Base-by-base conservation (phyloP, 2,888 invertebrate species). In the Ichneumon xanthorius region DNA sequence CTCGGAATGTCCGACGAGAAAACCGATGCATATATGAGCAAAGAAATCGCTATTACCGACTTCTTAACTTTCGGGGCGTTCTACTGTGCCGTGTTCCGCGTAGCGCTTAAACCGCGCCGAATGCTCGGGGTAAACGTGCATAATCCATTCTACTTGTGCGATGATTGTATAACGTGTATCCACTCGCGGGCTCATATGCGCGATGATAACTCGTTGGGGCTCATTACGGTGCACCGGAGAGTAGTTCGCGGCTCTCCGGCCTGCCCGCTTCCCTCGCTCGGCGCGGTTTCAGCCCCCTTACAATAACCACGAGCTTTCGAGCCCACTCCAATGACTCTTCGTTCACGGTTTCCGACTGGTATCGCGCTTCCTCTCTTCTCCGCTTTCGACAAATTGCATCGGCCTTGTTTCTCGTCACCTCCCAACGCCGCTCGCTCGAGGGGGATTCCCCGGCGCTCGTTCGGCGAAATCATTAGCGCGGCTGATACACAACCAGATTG, bases 151-250 rank as follows among this genome's bases (percentile, higher is more conserved):
- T 78, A 70, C 73, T 75, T 81, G 58, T 55, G 63, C 33, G 14
- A 82, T 78, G 61, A 81, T 72, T 72, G 79, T 82, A 67, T 61
- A 82, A 76, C 58, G 58, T 72, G 63, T 48, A 75, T 79, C 75
- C 70, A 82, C 75, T 82, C 70, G 82, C 16, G 53, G 58, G 65
- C 58, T 82, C 48, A 79, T 77, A 40, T 50, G 79, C 67, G 82
- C 71, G 75, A 82, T 79, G 82, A 82, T 85, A 82, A 76, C 71
- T 72, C 78, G 68, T 53, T 72, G 63, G 61, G 45, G 79, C 76
- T 82, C 79, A 80, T 85, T 82, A 82, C 30, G 75, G 67, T 53
- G 33, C 71, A 58, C 71, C 79, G 67, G 72, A 73, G 67, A 79
- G 50, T 30, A 26, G 70, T 40, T 50, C 58, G 26, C n/a, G 65